Base-by-base conservation (phyloP, 2,797 vertebrate species). In the Carcharodon carcharias region DNA sequence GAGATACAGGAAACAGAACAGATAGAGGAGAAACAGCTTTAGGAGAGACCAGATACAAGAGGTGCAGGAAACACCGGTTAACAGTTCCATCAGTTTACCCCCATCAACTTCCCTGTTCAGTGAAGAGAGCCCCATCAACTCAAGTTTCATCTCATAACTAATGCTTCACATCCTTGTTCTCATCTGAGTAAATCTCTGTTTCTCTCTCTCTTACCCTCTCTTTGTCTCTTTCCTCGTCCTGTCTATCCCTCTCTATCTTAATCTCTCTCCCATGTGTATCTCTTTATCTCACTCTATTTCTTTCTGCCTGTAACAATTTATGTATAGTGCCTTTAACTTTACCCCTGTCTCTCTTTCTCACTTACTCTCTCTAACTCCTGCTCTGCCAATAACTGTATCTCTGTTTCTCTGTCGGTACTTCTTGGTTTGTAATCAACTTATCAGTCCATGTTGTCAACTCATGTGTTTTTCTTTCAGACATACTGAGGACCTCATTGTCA, bases 401-500 rank as follows among this genome's bases (percentile, higher is more conserved):
- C 31, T n/a, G 7, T 89, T 11, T 61, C 16, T 93, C 61, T 23
- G 35, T 40, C 40, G n/a, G 26, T n/a, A n/a, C 45, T 40, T 67
- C 40, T 63, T 18, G 61, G n/a, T 67, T 63, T 93, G 61, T 91
- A 31, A 61, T 58, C 88, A 35, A 56, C 87, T 26, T 91, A 31
- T 93, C n/a, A 11, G 1, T 73, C 94, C 14, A n/a, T 77, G 69
- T 54, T 95, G 69, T 73, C 69, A 95, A 77, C 28, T 95, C 26
- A 45, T 95, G 31, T 69, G 63, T 77, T 56, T 95, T 73, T 77
- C 58, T 97, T 96, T 26, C 97, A 99, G 99, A 97, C 98, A 99
- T 7, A 97, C 98, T 0, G 99, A 99, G 97, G 99, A 99, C 97
- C 98, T 99, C 98, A 99, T 99, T 35, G 99, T 99, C 97, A 99